These are phyloP conservation scores for Aphodius sticticus DNA, from an alignment of 2,888 invertebrate species.

Conservation along the genomic window DNA sequence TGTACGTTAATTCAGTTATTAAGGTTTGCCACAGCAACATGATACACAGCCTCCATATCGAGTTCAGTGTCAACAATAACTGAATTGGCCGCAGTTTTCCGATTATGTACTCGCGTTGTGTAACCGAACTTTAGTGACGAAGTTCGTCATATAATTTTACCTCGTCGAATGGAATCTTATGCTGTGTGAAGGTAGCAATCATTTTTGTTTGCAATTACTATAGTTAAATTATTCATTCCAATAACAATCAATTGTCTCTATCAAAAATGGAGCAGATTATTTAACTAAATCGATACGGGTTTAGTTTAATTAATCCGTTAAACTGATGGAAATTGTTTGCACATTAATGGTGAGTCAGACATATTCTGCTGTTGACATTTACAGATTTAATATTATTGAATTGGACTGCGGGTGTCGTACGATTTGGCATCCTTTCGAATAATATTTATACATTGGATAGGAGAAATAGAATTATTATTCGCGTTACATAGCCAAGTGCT, in stretches of 20 bases:
- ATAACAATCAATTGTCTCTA: no score
- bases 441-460: not conserved
- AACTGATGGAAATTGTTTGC: not conserved
- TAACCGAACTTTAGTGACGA: no score
- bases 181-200: no score
- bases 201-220: no score
- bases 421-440: not conserved
- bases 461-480: not conserved
- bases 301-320: not conserved
- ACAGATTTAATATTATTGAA: not conserved
- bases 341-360: not conserved
- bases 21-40: not conserved
- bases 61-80: constrained; percentile 4
- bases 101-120: not conserved
- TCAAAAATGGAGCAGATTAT: not conserved
- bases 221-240: no score
- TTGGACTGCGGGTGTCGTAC: not conserved
- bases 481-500: not conserved
- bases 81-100: not conserved
- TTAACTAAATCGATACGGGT: not conserved
- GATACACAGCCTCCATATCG: not conserved
- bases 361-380: not conserved
- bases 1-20: constrained; percentile 4
- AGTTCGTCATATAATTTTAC: no score
- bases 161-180: no score